Evolutionary conservation across 2,888 invertebrate species (phyloP), one percentile per base, ranked within the genome.

Genomic region (Zelleria hepariella): DNA sequence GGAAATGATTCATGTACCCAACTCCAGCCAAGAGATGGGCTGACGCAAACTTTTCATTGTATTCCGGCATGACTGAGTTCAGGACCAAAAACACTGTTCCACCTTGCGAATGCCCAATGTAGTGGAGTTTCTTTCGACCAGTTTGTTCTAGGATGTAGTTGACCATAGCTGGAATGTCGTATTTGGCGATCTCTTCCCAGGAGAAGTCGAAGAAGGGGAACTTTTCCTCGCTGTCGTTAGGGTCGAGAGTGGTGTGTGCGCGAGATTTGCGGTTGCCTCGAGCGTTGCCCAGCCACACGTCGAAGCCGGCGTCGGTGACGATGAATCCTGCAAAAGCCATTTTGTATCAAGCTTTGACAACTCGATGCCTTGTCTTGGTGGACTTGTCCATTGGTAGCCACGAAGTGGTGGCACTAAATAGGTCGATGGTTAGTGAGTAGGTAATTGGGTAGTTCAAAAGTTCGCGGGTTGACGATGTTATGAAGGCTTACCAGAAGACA

Each of bases 251-350:
- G 7, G 67, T 58, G 68, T 96, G 95, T 0, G 77, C 82, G 26
- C 90, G 88, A 0, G 93, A 92, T 74, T 94, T 93, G 0, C 86
- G 90, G 73, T 94, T 95, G 2, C 96, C 96, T 60, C 96, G 85
- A 10, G 92, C 91, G 75, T 97, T 97, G 0, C 94, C 95, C 71
- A 97, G 71, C 96, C 96, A 97, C 0, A 94, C 92, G 69, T 94
- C 94, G 66, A 91, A 94, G 0, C 93, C 93, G 20, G 81, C 81
- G 64, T 94, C 92, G 0, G 92, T 90, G 51, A 94, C 85, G 71
- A 91, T 89, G 81, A 90, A 94, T 66, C 81, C 96, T 95, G 51
- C 7, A 42, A 42, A 42, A 42, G 32, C 10, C 32, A 42, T 15
- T 3, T 42, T 42, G 15, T 42, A 10, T 7, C 32, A n/a, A 2